These are phyloP conservation scores for Lithophane socia DNA, from an alignment of 2,888 invertebrate species.

Conservation along the genomic window DNA sequence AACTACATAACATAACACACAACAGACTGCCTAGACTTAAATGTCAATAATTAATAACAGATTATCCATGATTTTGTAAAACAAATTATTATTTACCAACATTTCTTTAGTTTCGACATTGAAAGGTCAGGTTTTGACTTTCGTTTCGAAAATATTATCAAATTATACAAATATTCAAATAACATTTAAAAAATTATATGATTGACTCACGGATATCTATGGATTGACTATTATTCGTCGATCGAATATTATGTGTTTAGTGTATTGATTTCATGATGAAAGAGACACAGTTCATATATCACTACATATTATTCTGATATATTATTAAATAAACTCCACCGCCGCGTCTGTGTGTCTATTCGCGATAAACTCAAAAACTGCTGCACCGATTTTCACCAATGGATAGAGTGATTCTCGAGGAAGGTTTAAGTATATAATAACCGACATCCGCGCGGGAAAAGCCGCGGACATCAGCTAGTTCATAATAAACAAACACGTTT, in stretches of 20 bases:
- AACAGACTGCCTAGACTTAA: constrained; percentile 33
- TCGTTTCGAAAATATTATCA: neutral
- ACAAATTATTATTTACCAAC: neutral
- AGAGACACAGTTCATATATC: neutral
- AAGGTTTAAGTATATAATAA: too few relatives aligned
- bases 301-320: too few relatives aligned
- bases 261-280: neutral
- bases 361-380: too few relatives aligned
- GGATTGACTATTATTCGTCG: too few relatives aligned
- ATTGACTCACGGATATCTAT: too few relatives aligned
- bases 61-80: constrained; percentile 20
- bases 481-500: neutral
- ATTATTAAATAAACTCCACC: too few relatives aligned
- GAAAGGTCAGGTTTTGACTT: neutral
- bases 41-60: constrained; percentile 44
- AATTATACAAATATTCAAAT: neutral
- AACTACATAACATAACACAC: constrained; percentile 27
- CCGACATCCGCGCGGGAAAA: too few relatives aligned
- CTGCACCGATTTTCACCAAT: too few relatives aligned
- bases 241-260: neutral
- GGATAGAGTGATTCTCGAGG: too few relatives aligned
- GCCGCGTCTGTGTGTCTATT: too few relatives aligned
- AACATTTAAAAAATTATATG: neutral
- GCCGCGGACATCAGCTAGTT: neutral
- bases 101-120: neutral